Conservation (phyloP, 30 jellyfish, hydroid and myxozoan species). For the Mastigias papua region DNA sequence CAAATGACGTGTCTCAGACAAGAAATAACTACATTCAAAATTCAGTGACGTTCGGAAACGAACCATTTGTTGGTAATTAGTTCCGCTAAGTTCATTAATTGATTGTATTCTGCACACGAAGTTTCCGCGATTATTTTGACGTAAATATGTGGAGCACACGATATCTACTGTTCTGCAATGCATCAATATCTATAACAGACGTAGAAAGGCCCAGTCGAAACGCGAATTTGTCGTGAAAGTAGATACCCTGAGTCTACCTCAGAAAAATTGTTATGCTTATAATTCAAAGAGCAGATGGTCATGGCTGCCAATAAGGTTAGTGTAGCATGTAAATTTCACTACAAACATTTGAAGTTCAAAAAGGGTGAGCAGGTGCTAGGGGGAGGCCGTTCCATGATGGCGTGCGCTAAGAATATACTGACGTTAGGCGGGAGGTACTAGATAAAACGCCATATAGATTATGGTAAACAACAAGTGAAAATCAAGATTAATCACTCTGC, state of each 20-base stretch:
- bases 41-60: background rate
- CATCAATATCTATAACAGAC: background rate
- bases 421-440: too few relatives aligned
- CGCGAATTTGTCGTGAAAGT: background rate
- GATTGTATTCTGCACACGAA: background rate
- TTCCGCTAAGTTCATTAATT: background rate
- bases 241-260: too few relatives aligned
- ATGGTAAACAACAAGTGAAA: too few relatives aligned
- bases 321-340: background rate
- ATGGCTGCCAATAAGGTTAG: background rate
- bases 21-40: background rate
- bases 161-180: background rate
- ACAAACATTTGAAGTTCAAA: background rate
- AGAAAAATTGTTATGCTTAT: background rate
- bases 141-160: background rate
- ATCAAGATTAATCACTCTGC: too few relatives aligned
- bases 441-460: too few relatives aligned
- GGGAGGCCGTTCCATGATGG: background rate
- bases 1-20: background rate
- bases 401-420: too few relatives aligned
- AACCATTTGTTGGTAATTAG: background rate
- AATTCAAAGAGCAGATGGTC: background rate
- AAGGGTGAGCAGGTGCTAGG: background rate
- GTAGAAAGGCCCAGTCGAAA: background rate
- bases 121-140: background rate